Evolutionary conservation across 64 coral and sea anemone species (phyloP).

Genomic region (Pocillopora verrucosa): DNA sequence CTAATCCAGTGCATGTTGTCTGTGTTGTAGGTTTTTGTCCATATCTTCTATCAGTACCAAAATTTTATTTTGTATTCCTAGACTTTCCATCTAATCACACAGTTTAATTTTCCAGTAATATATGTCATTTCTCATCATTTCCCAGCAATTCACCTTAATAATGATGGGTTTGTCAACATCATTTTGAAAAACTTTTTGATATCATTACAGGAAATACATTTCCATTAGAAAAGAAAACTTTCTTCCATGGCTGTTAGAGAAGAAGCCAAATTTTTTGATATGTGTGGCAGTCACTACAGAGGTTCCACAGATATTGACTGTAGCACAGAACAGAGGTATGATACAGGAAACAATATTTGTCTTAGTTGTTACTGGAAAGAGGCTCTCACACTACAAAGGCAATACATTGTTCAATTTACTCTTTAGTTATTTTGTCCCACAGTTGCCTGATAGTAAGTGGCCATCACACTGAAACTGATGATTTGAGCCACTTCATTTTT

Average conservation of each 20-base stretch:
- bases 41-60: too few relatives aligned
- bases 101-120: not conserved
- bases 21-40: too few relatives aligned
- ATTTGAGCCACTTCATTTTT: too few relatives aligned
- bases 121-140: not conserved
- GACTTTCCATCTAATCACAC: too few relatives aligned
- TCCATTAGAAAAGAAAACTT: not conserved
- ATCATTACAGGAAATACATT: not conserved
- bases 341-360: not conserved
- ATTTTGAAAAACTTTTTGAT: not conserved
- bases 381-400: too few relatives aligned
- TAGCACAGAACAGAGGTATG: slow-evolving; percentile 1
- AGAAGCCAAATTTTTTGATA: slow-evolving; percentile 15
- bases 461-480: too few relatives aligned
- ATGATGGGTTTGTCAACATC: not conserved
- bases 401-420: too few relatives aligned
- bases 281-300: not conserved
- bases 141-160: not conserved
- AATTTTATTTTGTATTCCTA: too few relatives aligned
- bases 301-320: slow-evolving; percentile 19
- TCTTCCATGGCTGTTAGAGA: not conserved
- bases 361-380: not conserved
- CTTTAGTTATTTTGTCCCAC: too few relatives aligned
- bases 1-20: too few relatives aligned
- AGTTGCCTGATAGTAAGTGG: too few relatives aligned